phyloP scores from a whole-genome alignment of 2,113 vertebrate species.

The Nansenia antarctica region DNA sequence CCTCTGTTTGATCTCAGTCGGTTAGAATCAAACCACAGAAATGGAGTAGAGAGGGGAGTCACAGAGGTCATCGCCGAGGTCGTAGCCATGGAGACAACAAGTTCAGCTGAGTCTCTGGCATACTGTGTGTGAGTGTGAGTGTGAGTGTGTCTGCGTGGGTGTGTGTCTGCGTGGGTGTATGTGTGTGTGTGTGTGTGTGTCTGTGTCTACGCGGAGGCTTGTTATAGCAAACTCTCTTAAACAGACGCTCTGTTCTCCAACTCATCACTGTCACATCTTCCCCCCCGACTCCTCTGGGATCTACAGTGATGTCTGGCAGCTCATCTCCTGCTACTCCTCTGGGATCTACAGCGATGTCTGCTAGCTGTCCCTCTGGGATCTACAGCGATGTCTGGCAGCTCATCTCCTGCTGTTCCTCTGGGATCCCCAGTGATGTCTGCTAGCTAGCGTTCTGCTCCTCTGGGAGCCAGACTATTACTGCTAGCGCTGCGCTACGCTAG shows the following conservation, averaged over 20 bases:
- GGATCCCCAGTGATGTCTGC: slow-evolving; percentile 24
- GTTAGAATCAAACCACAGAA: slow-evolving; percentile 20
- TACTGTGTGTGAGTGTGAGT: slow-evolving; percentile 5
- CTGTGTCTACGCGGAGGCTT: slow-evolving; percentile 1
- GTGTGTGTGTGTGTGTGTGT: too few species aligned
- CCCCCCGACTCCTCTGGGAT: slow-evolving; percentile 41
- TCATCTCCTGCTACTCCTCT: slow-evolving; percentile 19
- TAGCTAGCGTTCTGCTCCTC: slow-evolving; percentile 1
- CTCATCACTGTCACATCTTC: slow-evolving; percentile 54
- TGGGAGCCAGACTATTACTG: slow-evolving; percentile 19
- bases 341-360: slow-evolving; percentile 36
- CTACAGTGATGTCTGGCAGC: slow-evolving; percentile 32
- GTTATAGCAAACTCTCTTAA: not conserved
- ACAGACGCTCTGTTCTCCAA: slow-evolving; percentile 22
- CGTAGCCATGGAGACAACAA: slow-evolving; percentile 1
- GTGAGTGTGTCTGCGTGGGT: too few species aligned
- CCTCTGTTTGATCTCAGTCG: slow-evolving; percentile 32
- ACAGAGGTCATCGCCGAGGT: slow-evolving; percentile 8
- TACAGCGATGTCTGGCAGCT: too few species aligned
- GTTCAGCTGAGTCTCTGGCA: not conserved
- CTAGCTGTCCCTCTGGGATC: slow-evolving; percentile 17
- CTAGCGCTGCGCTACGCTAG: slow-evolving; percentile 9
- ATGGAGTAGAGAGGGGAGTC: slow-evolving; percentile 10
- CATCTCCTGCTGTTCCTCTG: slow-evolving; percentile 19
- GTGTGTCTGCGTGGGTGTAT: too few species aligned